Evolutionary conservation across 2,888 invertebrate genomes (phyloP).

Genomic region (Machimus atricapillus): DNA sequence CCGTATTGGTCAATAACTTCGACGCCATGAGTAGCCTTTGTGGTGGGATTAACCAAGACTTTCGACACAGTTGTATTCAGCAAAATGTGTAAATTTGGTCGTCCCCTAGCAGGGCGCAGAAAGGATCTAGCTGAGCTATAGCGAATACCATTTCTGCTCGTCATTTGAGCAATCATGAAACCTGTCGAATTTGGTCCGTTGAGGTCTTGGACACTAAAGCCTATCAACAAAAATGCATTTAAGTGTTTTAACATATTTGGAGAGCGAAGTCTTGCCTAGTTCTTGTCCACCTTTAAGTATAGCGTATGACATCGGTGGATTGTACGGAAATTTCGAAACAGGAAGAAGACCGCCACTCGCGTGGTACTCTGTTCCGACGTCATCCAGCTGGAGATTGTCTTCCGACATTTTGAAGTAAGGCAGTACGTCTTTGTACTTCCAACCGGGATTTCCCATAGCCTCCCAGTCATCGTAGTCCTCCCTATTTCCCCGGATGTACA

Average conservation of each 20-base stretch:
- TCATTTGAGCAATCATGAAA: conserved; percentile 88
- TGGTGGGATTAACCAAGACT: conserved; percentile 77
- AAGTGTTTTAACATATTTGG: neutral
- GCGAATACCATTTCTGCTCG: conserved; percentile 83
- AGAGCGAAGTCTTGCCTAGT: conserved; percentile 65
- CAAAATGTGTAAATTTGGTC: conserved; percentile 82
- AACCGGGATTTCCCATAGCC: conserved; percentile 82
- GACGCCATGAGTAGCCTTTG: conserved; percentile 79
- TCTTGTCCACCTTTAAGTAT: conserved; percentile 81
- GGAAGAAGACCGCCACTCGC: conserved; percentile 79
- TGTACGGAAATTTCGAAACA: conserved; percentile 83
- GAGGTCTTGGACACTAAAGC: conserved; percentile 77
- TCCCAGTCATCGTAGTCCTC: conserved; percentile 91
- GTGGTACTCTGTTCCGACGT: conserved; percentile 80
- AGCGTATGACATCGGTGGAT: conserved; percentile 80
- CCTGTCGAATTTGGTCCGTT: conserved; percentile 84
- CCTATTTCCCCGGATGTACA: conserved; percentile 88
- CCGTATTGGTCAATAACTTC: conserved; percentile 66
- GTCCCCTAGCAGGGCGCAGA: conserved; percentile 76
- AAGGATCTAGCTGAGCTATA: conserved; percentile 83
- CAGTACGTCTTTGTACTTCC: conserved; percentile 88
- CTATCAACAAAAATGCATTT: conserved; percentile 57
- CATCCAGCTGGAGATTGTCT: conserved; percentile 75
- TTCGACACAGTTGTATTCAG: conserved; percentile 81
- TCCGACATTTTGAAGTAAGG: conserved; percentile 90